Base-by-base conservation (phyloP, 2,888 invertebrate species). In the Boloria selene region DNA sequence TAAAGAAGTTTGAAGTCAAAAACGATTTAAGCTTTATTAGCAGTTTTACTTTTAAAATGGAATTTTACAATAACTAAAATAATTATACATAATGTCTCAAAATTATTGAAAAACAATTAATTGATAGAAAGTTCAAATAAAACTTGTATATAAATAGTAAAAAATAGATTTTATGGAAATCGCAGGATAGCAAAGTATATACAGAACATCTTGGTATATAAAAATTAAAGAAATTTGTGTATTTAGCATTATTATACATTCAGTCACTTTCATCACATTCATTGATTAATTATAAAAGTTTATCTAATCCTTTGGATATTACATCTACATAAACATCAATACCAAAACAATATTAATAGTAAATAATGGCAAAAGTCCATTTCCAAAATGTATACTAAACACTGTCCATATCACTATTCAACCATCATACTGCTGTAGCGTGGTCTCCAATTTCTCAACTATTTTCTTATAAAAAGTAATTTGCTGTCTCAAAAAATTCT, bases 391-490 rank as follows among this genome's bases (percentile, higher is more conserved):
- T 60, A 65, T 67, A 62, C 65, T 52, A 67, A 51, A 69, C 65
- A 60, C 49, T 70, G 64, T 65, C 58, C 44, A n/a, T 65, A 44
- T 17, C 31, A 38, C 78, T 88, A 90, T 70, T 92, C 86, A 77
- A 0, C 10, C 31, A 10, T 93, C 92, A 75, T 86, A 93, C 67
- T 90, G 87, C 64, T 84, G 82, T 18, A 94, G 80, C n/a, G 94
- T 93, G 53, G 72, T 76, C 82, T 96, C 95, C 73, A 97, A 88
- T 80, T 95, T 95, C 56, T 93, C 93, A 66, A 97, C 96, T 72
- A 97, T 93, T 82, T 96, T 96, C 85, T 96, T 96, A 91, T 99
- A 98, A 91, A 99, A 99, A 62, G 93, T 93, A 45, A 99, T 97
- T 91, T 99, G 99, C 78, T 97, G 97, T 72, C 93, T 93, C 67